Conservation (phyloP, 1,140 invertebrate genomes). For the Macrocentrus cingulum region DNA sequence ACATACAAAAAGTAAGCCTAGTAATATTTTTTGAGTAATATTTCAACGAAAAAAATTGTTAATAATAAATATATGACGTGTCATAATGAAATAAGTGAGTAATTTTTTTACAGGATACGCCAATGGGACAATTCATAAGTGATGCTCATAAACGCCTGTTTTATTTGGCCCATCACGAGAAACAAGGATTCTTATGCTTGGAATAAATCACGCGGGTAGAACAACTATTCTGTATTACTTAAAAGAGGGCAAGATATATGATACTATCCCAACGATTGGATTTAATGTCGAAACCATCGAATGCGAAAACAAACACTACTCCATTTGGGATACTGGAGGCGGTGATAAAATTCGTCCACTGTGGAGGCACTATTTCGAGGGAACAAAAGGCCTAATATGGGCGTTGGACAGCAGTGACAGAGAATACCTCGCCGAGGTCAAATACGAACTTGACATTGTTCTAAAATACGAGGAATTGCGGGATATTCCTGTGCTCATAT, state of each 20-base stretch:
- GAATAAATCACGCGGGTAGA: too few relatives aligned
- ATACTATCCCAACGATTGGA: constrained; percentile 93
- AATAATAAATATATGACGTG: too few relatives aligned
- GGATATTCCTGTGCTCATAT: constrained; percentile 95
- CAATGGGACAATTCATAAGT: too few relatives aligned
- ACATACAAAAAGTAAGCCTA: too few relatives aligned
- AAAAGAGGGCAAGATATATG: constrained; percentile 99
- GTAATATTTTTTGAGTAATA: too few relatives aligned
- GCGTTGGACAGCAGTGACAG: constrained; percentile 98
- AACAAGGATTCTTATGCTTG: too few relatives aligned
- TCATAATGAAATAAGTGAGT: too few relatives aligned
- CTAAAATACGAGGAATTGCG: constrained; percentile 92
- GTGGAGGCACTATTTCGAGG: constrained; percentile 83
- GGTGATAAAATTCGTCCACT: constrained; percentile 80
- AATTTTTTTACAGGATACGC: too few relatives aligned
- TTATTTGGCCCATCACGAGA: too few relatives aligned
- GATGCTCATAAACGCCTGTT: too few relatives aligned
- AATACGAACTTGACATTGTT: constrained; percentile 91
- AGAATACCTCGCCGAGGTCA: constrained; percentile 93
- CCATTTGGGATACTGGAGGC: constrained; percentile 84
- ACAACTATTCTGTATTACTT: constrained; percentile 78
- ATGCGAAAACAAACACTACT: constrained; percentile 88
- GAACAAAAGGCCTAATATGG: constrained; percentile 92
- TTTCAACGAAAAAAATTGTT: too few relatives aligned
- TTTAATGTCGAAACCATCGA: constrained; percentile 90